Percentiles rank a stretch among this genome's conserved stretches.
Evolutionary conservation across 2,113 vertebrate genomes (phyloP).

Genomic region (Shinisaurus crocodilurus): DNA sequence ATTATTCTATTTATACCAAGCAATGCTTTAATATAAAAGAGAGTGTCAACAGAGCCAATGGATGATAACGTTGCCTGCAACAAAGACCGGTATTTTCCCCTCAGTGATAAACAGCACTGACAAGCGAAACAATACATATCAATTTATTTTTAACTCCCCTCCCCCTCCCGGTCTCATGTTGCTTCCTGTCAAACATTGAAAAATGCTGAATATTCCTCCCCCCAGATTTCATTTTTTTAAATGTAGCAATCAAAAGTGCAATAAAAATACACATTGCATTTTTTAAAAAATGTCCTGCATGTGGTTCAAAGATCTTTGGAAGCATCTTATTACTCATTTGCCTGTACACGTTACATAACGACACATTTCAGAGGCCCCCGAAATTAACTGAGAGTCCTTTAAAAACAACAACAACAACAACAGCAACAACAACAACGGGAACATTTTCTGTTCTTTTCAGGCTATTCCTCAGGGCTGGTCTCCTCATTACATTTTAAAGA

Average conservation of each 20-base stretch:
- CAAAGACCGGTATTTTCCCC: conserved; percentile 6
- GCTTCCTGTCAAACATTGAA: not conserved
- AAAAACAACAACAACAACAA: not conserved
- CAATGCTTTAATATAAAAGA: conserved; percentile 43
- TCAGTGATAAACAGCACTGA: not conserved
- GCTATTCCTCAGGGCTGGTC: not conserved
- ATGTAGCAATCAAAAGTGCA: conserved; percentile 65
- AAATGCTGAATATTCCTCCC: not conserved
- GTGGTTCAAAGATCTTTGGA: conserved; percentile 30
- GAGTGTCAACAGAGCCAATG: conserved; percentile 47
- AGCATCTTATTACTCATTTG: conserved; percentile 6
- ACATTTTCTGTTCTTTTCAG: conserved; percentile 38
- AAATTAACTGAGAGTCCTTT: conserved; percentile 17
- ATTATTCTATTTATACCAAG: conserved; percentile 44
- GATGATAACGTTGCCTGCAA: conserved; percentile 52
- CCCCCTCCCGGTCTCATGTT: not conserved
- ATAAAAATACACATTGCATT: conserved; percentile 44
- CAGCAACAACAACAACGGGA: not conserved
- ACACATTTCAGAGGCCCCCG: conserved; percentile 24
- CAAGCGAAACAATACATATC: conserved; percentile 11
- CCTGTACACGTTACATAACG: not conserved
- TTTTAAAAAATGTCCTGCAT: not conserved
- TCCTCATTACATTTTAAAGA: not conserved
- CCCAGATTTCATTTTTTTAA: conserved; percentile 20
- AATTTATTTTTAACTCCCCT: not conserved